Evolutionary conservation across 2,888 invertebrate species (phyloP).

Genomic region (Megamerina dolium): DNA sequence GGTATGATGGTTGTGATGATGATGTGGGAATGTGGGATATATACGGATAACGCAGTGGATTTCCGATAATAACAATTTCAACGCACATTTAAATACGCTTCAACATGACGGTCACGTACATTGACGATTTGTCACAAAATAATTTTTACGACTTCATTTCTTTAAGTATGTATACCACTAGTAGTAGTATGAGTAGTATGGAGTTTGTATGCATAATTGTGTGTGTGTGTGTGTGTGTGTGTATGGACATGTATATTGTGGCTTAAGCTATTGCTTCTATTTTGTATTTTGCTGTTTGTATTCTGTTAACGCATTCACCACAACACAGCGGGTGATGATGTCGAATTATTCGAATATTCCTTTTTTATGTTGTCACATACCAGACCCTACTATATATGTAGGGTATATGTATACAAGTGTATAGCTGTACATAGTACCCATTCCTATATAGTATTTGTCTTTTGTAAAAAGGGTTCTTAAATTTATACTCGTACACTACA

Average conservation of each 20-base stretch:
- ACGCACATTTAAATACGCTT: constrained; percentile 23
- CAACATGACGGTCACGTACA: constrained; percentile 44
- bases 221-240: too few relatives aligned
- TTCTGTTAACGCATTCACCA: constrained; percentile 4
- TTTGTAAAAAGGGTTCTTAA: too few relatives aligned
- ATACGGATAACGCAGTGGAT: constrained; percentile 4
- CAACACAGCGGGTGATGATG: constrained; percentile 20
- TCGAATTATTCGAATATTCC: too few relatives aligned
- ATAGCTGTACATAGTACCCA: too few relatives aligned
- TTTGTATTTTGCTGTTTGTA: constrained; percentile 8
- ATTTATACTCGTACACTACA: too few relatives aligned
- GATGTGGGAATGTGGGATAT: too few relatives aligned
- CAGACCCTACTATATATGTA: constrained; percentile 31
- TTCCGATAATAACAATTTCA: constrained; percentile 36
- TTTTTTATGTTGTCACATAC: constrained; percentile 20
- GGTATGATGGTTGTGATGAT: too few relatives aligned
- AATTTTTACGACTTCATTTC: constrained; percentile 48
- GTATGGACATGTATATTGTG: too few relatives aligned
- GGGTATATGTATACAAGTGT: neutral
- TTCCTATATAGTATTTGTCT: too few relatives aligned
- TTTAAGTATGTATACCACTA: constrained; percentile 24
- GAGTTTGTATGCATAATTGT: too few relatives aligned
- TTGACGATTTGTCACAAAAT: constrained; percentile 49
- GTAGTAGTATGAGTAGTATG: too few relatives aligned
- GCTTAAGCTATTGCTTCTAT: too few relatives aligned